A percentile compares a stretch with the other conserved stretches of the same genome.
phyloP scores from a whole-genome alignment of 2,888 invertebrate genomes.

The Drosophila buzzatii region DNA sequence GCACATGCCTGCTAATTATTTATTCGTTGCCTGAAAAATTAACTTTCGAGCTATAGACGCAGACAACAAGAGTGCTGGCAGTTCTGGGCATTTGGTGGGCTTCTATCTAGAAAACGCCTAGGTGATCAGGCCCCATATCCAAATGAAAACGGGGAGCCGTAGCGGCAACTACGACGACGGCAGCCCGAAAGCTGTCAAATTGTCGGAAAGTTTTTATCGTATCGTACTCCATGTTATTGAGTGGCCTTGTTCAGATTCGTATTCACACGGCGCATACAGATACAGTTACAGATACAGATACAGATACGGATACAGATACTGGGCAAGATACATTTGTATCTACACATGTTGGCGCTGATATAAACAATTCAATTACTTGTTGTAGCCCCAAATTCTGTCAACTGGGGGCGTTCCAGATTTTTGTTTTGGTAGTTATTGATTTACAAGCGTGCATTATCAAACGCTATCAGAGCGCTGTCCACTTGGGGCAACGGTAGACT shows the following conservation, averaged over 20 bases:
- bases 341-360: conserved; percentile 70
- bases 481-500: conserved; percentile 55
- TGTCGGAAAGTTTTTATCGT: conserved; percentile 67
- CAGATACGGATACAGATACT: conserved; percentile 17
- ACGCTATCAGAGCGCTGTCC: conserved; percentile 58
- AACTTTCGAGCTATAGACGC: conserved; percentile 62
- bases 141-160: conserved; percentile 40
- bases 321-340: conserved; percentile 74
- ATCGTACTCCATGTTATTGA: conserved; percentile 74
- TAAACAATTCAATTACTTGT: conserved; percentile 82
- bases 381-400: conserved; percentile 62
- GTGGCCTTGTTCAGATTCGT: conserved; percentile 77
- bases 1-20: conserved; percentile 77
- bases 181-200: conserved; percentile 74
- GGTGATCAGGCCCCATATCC: conserved; percentile 28
- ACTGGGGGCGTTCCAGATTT: conserved; percentile 18
- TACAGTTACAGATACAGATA: conserved; percentile 1
- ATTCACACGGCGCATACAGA: conserved; percentile 45
- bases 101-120: conserved; percentile 46
- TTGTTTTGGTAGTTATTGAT: conserved; percentile 79
- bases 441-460: conserved; percentile 69
- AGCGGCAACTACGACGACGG: conserved; percentile 36
- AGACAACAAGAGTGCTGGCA: conserved; percentile 66
- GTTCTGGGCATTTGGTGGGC: conserved; percentile 24
- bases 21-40: conserved; percentile 82